These are phyloP conservation scores for Drosophila tristis DNA, from an alignment of 1,140 invertebrate species.

Conservation along the genomic window DNA sequence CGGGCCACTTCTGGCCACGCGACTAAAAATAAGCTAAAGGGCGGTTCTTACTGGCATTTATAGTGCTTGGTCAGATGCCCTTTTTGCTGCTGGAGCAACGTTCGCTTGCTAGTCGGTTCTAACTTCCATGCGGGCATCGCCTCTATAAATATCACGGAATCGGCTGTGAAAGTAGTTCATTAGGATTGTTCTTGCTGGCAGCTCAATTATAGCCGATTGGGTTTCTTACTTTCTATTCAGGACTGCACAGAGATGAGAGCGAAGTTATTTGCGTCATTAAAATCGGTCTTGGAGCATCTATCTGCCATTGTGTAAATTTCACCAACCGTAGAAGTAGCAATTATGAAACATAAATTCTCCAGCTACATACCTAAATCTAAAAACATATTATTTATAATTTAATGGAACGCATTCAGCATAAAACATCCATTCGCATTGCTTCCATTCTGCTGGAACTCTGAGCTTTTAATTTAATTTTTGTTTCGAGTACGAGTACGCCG, in stretches of 20 bases:
- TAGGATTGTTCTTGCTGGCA: background rate
- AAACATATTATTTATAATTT: constrained; percentile 14
- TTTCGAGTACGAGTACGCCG: too few species aligned
- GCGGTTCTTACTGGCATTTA: constrained; percentile 45
- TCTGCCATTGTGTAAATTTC: too few species aligned
- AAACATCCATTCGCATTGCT: constrained; percentile 6
- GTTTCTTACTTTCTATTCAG: too few species aligned
- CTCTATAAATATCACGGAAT: constrained; percentile 6
- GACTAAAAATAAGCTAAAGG: constrained; percentile 57
- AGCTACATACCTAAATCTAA: constrained; percentile 12
- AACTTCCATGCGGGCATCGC: constrained; percentile 17
- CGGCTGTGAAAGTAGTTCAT: constrained; percentile 13
- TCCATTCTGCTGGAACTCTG: constrained; percentile 18
- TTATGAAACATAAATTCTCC: background rate
- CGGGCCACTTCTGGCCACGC: constrained; percentile 46
- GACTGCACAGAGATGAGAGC: too few species aligned
- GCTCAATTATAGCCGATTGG: too few species aligned
- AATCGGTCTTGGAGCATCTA: too few species aligned
- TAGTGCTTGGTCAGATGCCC: constrained; percentile 49
- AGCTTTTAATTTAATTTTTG: constrained; percentile 37
- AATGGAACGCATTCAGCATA: constrained; percentile 12
- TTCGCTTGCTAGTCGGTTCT: constrained; percentile 23
- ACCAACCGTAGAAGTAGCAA: too few species aligned
- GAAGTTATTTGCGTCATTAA: too few species aligned
- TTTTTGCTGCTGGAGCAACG: constrained; percentile 32